Evolutionary conservation across 53 echinoderm and acorn worm species (phyloP), one percentile per base, ranked within the genome.

Genomic region (Hippasteria phrygiana): DNA sequence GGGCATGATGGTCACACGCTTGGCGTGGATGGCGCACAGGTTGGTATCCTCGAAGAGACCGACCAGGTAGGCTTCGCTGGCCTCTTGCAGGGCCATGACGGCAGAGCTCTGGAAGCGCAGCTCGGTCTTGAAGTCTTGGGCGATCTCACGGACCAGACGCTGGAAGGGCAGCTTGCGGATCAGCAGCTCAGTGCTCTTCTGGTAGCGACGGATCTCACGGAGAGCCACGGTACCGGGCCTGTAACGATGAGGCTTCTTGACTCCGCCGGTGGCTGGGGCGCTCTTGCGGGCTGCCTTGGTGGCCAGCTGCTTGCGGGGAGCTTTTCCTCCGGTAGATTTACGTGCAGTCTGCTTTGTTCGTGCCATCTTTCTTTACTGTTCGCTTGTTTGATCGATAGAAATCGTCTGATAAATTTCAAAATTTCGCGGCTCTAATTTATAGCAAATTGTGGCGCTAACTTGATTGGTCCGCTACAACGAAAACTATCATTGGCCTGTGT

Each of bases 291-390:
- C 96, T 77, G 96, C 96, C 94, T 96, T 96, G 94, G 96, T 96
- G 88, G 96, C 96, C 64, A 96, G 80, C 93, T 96, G 96, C 87
- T 96, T 96, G 55, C 96, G 94, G 20, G 96, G 96, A 94, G 96
- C 96, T 90, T 96, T 96, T 91, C 94, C 96, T 94, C 96, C 96
- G 53, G 96, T 96, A 89, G 94, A 94, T 91, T 96, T 96, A 42
- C 96, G 96, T 39, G 96, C 96, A 76, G 96, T 96, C 73, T 96
- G 96, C 94, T 96, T 96, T 55, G 96, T 96, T 94, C 96, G 96
- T 82, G 96, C 96, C 96, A 96, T 96, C 51, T 83, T 67, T 63
- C 27, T 41, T 20, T 41, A 9, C n/a, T 74, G n/a, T 39, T 82
- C 48, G 62, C 24, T 41, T 73, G 4, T 5, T 75, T 42, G 75